phyloP scores from a whole-genome alignment of 2,797 vertebrate species.

The Girardinus metallicus region DNA sequence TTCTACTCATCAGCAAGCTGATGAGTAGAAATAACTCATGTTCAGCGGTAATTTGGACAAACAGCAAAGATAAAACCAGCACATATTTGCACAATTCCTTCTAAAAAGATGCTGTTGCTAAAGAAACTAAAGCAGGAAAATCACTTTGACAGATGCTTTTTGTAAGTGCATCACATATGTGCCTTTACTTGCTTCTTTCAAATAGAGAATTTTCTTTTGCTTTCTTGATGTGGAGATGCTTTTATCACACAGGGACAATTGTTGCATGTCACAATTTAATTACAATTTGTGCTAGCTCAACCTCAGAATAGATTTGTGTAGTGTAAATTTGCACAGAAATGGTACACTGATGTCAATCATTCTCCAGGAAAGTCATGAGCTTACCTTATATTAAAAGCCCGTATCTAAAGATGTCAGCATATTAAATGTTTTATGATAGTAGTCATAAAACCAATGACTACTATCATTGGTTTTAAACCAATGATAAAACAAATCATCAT shows the following conservation, averaged over 20 bases:
- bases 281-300: background rate
- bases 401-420: background rate
- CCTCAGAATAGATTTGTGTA: background rate
- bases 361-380: background rate
- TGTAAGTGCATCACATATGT: background rate
- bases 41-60: constrained; percentile 11
- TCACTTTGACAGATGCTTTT: background rate
- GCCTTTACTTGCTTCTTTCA: constrained; percentile 14
- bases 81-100: background rate
- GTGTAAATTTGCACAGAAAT: background rate
- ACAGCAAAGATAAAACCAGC: constrained; percentile 4
- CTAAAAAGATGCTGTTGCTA: background rate
- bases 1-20: too few relatives aligned
- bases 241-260: background rate
- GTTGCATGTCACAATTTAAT: background rate
- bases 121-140: background rate
- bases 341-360: background rate
- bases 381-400: background rate
- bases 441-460: too few relatives aligned
- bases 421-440: background rate
- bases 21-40: constrained; percentile 34
- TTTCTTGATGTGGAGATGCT: background rate
- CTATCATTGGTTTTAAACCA: too few relatives aligned
- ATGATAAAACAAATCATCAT: background rate
- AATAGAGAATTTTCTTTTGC: constrained; percentile 1